Evolutionary conservation across 2,888 invertebrate species (phyloP), one percentile per base, ranked within the genome.

Genomic region (Colostygia pectinataria): DNA sequence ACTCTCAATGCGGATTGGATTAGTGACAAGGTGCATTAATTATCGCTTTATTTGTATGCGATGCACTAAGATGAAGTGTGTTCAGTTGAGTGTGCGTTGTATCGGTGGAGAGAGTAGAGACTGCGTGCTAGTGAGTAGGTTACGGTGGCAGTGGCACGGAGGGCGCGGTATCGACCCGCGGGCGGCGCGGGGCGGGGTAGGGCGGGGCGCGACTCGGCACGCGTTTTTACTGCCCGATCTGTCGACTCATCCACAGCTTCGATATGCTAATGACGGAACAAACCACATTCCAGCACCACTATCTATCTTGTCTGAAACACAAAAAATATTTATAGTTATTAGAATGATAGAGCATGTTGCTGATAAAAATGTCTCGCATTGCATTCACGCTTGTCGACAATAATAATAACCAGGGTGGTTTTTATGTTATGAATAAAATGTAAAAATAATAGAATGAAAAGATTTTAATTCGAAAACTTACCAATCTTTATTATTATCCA

Each of bases 141-240:
- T 39, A 12, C 28, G 1, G 18, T 10, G 39, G 12, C 39, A 39
- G 28, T 10, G 28, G 27, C 25, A 27, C 25, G 15, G 25, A 10
- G 24, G 23, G 31, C 29, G 29, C 31, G 42, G 38, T 23, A 43
- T 49, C 38, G 42, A 43, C 33, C 39, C 2, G 33, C 8, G 43
- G 28, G 38, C 12, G 28, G 29, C 24, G 33, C 10, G 10, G 20
- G 20, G 7, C 10, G 3, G 34, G 6, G 12, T 5, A 13, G 13
- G 24, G 24, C 8, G 8, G 32, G 12, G 23, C 15, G 10, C 27
- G 9, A 4, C 27, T 27, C 38, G 25, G 24, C n/a, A 10, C 29
- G 29, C 29, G 13, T 13, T 12, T 13, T 29, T 29, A 29, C 29
- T 13, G 13, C 13, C 13, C 14, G 14, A 14, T 25, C 37, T 27